A percentile compares a stretch with the other conserved stretches of the same genome.
These are phyloP conservation scores for Anomalospiza imberbis DNA, from an alignment of 2,797 vertebrate species.

Conservation along the genomic window DNA sequence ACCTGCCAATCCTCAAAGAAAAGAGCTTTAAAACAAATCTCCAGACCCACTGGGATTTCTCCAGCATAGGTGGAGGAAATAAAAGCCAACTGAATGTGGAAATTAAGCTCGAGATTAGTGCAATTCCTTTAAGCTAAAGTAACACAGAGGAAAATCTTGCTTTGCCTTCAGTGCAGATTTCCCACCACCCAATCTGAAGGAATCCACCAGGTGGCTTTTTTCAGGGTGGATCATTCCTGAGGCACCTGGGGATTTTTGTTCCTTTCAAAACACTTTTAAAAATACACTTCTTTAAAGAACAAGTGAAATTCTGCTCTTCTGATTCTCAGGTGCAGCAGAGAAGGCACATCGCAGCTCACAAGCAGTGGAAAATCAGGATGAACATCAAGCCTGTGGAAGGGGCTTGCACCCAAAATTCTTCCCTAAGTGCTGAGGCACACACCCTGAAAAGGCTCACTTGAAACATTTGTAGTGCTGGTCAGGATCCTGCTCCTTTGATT, in stretches of 20 bases:
- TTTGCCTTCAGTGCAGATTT: not conserved
- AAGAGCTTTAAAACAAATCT: not conserved
- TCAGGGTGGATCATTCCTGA: not conserved
- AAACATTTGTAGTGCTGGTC: not conserved
- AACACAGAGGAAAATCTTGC: not conserved
- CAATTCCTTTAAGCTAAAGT: not conserved
- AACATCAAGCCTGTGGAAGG: not conserved
- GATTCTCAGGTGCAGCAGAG: not conserved
- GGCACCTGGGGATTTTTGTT: conserved; percentile 17
- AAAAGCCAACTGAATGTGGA: not conserved
- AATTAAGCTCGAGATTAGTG: not conserved
- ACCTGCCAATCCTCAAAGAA: not conserved
- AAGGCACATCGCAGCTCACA: fast-evolving
- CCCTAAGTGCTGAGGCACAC: not conserved
- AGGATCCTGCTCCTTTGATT: not conserved
- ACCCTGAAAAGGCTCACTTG: not conserved
- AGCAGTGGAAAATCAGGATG: not conserved
- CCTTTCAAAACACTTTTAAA: not conserved
- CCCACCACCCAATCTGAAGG: not conserved
- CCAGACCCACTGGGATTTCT: not conserved
- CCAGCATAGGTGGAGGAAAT: not conserved
- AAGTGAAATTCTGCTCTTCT: not conserved
- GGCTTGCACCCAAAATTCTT: not conserved
- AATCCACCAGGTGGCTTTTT: not conserved
- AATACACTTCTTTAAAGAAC: not conserved